Evolutionary conservation across 2,113 vertebrate species (phyloP).

Genomic region (Phalacrocorax pelagicus): DNA sequence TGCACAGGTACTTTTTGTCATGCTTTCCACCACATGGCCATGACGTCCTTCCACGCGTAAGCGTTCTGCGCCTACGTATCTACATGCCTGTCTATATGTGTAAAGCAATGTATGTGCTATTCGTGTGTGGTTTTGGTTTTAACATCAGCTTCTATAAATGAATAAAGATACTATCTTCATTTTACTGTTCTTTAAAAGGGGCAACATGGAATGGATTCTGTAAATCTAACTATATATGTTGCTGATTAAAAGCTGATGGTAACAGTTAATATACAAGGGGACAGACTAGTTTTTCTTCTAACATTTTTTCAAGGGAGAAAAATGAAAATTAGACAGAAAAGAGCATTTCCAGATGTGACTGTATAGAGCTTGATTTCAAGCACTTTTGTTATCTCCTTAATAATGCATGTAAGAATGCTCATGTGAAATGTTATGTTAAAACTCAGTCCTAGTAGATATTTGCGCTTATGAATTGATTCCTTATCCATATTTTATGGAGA

Average conservation of each 20-base stretch:
- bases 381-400: slow-evolving; percentile 60
- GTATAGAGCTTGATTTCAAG: slow-evolving; percentile 34
- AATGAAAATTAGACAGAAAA: slow-evolving; percentile 43
- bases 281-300: slow-evolving; percentile 27
- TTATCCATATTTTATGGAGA: slow-evolving; percentile 56
- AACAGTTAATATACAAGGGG: slow-evolving; percentile 49
- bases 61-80: slow-evolving; percentile 39
- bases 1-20: neutral
- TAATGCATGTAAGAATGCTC: slow-evolving; percentile 35
- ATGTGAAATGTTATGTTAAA: slow-evolving; percentile 36
- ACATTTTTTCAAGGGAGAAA: neutral
- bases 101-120: slow-evolving; percentile 49
- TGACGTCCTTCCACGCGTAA: slow-evolving; percentile 32
- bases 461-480: slow-evolving; percentile 49
- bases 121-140: slow-evolving; percentile 35
- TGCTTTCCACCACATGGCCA: slow-evolving; percentile 10
- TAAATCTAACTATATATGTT: slow-evolving; percentile 67
- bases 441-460: slow-evolving; percentile 15
- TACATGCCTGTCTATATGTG: slow-evolving; percentile 36
- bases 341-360: slow-evolving; percentile 72
- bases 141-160: slow-evolving; percentile 69
- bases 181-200: slow-evolving; percentile 67
- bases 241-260: slow-evolving; percentile 76
- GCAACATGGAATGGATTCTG: slow-evolving; percentile 63
- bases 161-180: slow-evolving; percentile 68